These are phyloP conservation scores for Poecilia picta DNA, from an alignment of 2,797 vertebrate species.

Conservation along the genomic window DNA sequence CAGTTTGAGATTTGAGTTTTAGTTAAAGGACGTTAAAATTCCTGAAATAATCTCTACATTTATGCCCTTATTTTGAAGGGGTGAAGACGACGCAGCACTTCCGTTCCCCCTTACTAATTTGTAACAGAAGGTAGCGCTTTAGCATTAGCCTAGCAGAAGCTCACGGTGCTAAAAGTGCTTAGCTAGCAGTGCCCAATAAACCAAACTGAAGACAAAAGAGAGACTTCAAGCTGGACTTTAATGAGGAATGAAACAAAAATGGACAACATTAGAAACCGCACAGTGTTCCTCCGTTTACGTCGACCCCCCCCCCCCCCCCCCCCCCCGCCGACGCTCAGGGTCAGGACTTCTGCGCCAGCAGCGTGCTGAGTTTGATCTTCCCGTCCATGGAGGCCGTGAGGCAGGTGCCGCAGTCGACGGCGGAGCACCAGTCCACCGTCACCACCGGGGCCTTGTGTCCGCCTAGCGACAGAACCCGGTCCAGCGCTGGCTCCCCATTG, in stretches of 20 bases:
- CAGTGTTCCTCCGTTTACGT: neutral
- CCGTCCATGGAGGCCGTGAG: constrained; percentile 98
- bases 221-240: constrained; percentile 36
- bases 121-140: too few species aligned
- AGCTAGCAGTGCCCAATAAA: neutral
- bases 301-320: too few species aligned
- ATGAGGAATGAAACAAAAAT: constrained; percentile 4
- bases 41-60: too few species aligned
- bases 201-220: constrained; percentile 5
- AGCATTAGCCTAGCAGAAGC: too few species aligned
- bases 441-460: constrained; percentile 96
- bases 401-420: constrained; percentile 96
- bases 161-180: too few species aligned
- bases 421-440: constrained; percentile 95
- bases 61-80: too few species aligned
- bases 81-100: too few species aligned
- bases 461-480: constrained; percentile 88
- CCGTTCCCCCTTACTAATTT: too few species aligned
- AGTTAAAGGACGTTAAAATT: too few species aligned
- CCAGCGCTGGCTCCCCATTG: constrained; percentile 85
- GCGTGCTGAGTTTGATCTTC: constrained; percentile 95
- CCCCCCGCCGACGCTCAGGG: neutral
- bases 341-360: constrained; percentile 90
- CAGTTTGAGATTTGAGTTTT: too few species aligned
- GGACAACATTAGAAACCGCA: neutral